Conservation (phyloP, 2,888 invertebrate species). For the Scaptomyza cyrtandrae region DNA sequence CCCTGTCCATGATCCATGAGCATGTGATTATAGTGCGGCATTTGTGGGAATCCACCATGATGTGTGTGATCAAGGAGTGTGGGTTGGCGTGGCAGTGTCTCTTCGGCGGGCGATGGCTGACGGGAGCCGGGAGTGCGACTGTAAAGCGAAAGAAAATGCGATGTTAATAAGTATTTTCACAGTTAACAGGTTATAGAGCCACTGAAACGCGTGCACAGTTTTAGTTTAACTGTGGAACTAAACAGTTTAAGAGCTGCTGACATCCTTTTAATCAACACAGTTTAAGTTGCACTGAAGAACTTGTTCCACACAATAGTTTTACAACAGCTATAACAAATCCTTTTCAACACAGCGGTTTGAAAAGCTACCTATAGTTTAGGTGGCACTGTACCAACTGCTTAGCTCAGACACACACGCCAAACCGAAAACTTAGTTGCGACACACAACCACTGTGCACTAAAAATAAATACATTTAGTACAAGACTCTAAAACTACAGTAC, state of each 20-base stretch:
- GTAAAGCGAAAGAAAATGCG: neutral
- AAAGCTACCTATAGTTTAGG: neutral
- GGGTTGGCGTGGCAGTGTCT: constrained; percentile 86
- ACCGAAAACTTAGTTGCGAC: constrained; percentile 13
- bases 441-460: constrained; percentile 4
- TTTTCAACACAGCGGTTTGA: neutral
- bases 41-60: constrained; percentile 82
- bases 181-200: neutral
- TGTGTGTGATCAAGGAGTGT: constrained; percentile 82
- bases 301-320: neutral
- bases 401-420: constrained; percentile 28
- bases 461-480: constrained; percentile 11
- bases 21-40: constrained; percentile 85
- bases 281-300: neutral
- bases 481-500: neutral
- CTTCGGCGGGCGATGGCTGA: constrained; percentile 95
- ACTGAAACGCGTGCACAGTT: neutral
- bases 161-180: neutral
- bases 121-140: constrained; percentile 95
- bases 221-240: neutral
- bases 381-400: neutral
- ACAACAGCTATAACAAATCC: neutral
- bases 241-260: neutral
- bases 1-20: constrained; percentile 84
- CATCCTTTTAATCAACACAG: constrained; percentile 2